Base-by-base conservation (phyloP, 2,888 invertebrate genomes). In the Hyles lineata region DNA sequence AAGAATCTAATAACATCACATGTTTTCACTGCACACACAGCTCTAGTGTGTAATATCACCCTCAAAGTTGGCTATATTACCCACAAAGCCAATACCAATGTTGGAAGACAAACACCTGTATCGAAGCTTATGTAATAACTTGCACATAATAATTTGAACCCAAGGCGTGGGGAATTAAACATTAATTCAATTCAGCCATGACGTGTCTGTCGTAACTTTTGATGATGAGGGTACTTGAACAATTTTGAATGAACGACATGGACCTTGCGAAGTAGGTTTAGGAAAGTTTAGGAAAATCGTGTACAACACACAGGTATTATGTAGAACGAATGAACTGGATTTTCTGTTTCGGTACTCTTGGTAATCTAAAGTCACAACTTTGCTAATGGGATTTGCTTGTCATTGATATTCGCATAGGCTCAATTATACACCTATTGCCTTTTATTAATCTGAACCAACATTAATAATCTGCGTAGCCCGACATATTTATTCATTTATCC, bases 191-290 rank as follows among this genome's bases (percentile, higher is more conserved):
- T 83, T 81, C 77, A 76, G 78, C 74, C 75, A 77, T 81, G 82
- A 83, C 82, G 82, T 77, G 73, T 76, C 81, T 80, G 86, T 84
- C 85, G 78, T 76, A 89, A 89, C 88, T 89, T 89, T 88, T 89
- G 88, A 89, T 89, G 88, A 89, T 81, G 82, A 89, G 86, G 89
- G 89, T 89, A 76, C 82, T 78, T 70, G 81, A 83, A 84, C 82
- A 82, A 85, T 83, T 85, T 81, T 79, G 76, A 76, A 81, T 79
- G 55, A 82, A 75, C 77, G 77, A 74, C 71, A 23, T 25, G 25
- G 11, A 17, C 23, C 8, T 17, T 17, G 1, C 15, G n/a, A 55
- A 55, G 19, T n/a, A n/a, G 55, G 55, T 55, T 55, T 55, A 55
- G 55, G 55, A n/a, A n/a, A 55, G 55, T 55, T 55, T 55, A 55